Base-by-base conservation (phyloP, 1,140 invertebrate species). In the Andricus grossulariae region DNA sequence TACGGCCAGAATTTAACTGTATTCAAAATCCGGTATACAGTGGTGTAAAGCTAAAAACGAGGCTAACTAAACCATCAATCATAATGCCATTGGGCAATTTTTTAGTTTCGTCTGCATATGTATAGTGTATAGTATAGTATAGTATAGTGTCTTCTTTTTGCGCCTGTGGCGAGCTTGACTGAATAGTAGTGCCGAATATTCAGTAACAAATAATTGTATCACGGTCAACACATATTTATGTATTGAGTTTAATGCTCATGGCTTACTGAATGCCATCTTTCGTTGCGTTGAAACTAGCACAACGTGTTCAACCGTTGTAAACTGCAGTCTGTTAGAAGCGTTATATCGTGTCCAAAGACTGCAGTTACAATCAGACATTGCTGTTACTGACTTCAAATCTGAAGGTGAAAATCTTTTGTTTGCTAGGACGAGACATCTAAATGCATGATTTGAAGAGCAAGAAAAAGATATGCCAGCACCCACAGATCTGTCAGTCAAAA, bases 291-390 rank as follows among this genome's bases (percentile, higher is more conserved):
- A 60, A 54, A 55, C 54, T 19, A 55, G 54, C 11, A 55, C 54
- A 19, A 55, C 54, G 4, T 55, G 54, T 19, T 55, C 54, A 7
- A 55, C 54, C 0, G 11, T 55, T 55, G 54, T 55, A 19, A 55
- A 55, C 21, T 75, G 55, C 54, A 75, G 39, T 66, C 6, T 75
- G 25, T 66, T 70, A 70, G 55, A 75, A 45, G 54, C 74, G 10
- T 60, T 75, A 25, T 57, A 75, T 50, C 32, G 74, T 21, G 16
- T 66, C 3, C n/a, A 50, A 70, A 45, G 74, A 50, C 45, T 75
- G 16, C 74, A 75, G 70, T n/a, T 75, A 11, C 74, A 75, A 2
- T 18, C 74, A 16, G 74, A 75, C 50, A 75, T 75, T 39, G 45
- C 74, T 50, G 74, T 75, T 70, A 21, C 18, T 3, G 74, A 75